These are phyloP conservation scores for Ischnura elegans DNA, from an alignment of 2,888 invertebrate genomes.

Conservation along the genomic window DNA sequence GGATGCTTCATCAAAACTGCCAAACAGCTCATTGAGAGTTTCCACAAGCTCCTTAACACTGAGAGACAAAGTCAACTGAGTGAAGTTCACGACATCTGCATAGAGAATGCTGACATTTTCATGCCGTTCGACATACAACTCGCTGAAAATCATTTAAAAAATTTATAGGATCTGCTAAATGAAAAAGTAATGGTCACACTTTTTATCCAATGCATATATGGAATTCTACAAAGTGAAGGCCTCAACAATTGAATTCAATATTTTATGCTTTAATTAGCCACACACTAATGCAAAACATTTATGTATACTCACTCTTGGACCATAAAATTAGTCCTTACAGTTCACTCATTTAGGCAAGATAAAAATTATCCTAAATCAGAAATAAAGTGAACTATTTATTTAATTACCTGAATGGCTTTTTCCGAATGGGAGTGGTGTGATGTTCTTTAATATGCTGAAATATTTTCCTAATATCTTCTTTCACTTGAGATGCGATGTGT, in stretches of 20 bases:
- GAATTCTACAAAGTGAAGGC: too few species aligned
- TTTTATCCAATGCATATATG: too few species aligned
- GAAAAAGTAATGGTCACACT: too few species aligned
- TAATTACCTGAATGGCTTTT: slow-evolving; percentile 78
- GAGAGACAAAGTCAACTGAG: slow-evolving; percentile 90
- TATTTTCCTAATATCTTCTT: slow-evolving; percentile 79
- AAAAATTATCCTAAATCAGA: too few species aligned
- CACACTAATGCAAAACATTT: neutral
- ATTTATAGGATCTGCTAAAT: too few species aligned
- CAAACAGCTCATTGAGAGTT: slow-evolving; percentile 93
- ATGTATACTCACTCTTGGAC: neutral
- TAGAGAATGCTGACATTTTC: slow-evolving; percentile 93
- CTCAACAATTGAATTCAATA: too few species aligned
- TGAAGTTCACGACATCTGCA: slow-evolving; percentile 96
- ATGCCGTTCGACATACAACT: slow-evolving; percentile 92
- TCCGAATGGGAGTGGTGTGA: slow-evolving; percentile 74
- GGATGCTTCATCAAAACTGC: slow-evolving; percentile 94
- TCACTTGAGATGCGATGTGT: slow-evolving; percentile 86
- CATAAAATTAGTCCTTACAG: too few species aligned
- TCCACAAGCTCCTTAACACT: slow-evolving; percentile 91
- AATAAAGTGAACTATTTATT: neutral
- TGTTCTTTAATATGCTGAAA: slow-evolving; percentile 77
- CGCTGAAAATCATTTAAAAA: slow-evolving; percentile 80
- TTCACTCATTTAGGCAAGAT: too few species aligned
- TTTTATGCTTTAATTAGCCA: neutral